These are phyloP conservation scores for Hyaena hyaena DNA, from an alignment of 2,113 vertebrate species.

Conservation along the genomic window DNA sequence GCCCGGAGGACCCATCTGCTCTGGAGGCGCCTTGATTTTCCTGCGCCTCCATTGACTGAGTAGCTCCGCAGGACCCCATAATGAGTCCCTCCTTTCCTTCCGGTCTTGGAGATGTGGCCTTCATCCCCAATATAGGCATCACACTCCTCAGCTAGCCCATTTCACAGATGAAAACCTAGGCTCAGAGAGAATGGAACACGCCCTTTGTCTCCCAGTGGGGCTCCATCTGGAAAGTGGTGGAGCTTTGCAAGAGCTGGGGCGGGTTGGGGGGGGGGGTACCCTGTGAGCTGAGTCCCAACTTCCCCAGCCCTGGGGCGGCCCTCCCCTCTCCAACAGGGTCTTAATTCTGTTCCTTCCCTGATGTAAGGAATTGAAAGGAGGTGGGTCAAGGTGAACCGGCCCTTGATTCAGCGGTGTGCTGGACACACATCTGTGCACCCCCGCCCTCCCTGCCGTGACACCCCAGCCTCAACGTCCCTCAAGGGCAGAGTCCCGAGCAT, in stretches of 20 bases:
- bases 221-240: neutral
- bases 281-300: neutral
- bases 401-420: neutral
- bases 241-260: neutral
- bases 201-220: neutral
- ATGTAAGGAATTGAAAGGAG: neutral
- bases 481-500: conserved; percentile 66
- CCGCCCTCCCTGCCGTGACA: neutral
- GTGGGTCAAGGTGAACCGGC: neutral
- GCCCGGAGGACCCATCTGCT: neutral
- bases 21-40: neutral
- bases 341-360: neutral
- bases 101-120: neutral
- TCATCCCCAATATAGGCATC: neutral
- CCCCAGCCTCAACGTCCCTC: neutral
- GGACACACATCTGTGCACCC: neutral
- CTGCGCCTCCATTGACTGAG: neutral
- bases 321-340: neutral
- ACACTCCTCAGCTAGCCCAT: neutral
- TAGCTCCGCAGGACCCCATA: neutral
- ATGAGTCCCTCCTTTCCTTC: neutral
- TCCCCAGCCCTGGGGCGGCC: neutral
- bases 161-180: neutral
- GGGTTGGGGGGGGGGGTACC: too few relatives aligned
- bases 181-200: neutral